phyloP scores from a whole-genome alignment of 2,888 invertebrate species.

The Ellobium chinense region DNA sequence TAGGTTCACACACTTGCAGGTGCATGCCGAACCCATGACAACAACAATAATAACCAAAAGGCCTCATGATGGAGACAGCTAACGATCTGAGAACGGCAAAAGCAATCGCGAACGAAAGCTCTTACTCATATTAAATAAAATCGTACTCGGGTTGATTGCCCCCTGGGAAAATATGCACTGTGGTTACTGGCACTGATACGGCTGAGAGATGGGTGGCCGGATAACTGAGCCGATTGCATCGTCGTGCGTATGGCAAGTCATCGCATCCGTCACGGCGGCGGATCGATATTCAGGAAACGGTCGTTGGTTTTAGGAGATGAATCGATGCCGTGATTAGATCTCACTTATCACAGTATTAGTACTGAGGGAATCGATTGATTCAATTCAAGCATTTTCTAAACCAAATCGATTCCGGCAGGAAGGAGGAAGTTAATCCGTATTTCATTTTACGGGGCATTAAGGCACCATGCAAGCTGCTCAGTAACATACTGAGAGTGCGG shows the following conservation, averaged over 20 bases:
- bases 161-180: not conserved
- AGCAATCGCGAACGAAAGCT: no score
- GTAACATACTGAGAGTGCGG: no score
- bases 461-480: no score
- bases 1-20: no score
- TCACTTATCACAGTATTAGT: constrained; percentile 3
- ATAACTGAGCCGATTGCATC: constrained; percentile 16
- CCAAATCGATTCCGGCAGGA: constrained; percentile 1
- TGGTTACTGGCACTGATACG: not conserved
- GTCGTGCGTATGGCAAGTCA: not conserved
- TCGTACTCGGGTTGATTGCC: not conserved
- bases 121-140: not conserved
- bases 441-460: no score
- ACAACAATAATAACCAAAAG: no score
- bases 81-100: no score
- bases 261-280: constrained; percentile 4
- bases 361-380: constrained; percentile 20
- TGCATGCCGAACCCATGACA: no score
- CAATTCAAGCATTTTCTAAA: constrained; percentile 3
- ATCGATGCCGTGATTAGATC: constrained; percentile 29
- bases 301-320: constrained; percentile 3
- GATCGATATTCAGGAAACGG: constrained; percentile 18
- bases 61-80: no score
- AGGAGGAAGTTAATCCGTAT: no score
- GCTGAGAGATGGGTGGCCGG: not conserved